Percentiles rank a stretch among this genome's conserved stretches.
These are phyloP conservation scores for Frieseomelitta varia DNA, from an alignment of 1,140 invertebrate genomes.

Conservation along the genomic window DNA sequence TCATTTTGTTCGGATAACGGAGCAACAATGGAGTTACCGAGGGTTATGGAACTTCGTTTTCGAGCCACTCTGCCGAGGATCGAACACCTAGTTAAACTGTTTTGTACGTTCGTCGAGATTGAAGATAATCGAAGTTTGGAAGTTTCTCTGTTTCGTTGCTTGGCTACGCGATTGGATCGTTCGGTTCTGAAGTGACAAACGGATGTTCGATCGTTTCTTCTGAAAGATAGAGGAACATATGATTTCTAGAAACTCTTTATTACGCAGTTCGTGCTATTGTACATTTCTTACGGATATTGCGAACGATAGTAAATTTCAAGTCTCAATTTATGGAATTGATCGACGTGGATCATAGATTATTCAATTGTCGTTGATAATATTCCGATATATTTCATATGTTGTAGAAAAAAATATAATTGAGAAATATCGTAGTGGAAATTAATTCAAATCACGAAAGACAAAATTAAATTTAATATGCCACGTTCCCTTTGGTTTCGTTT, in stretches of 20 bases:
- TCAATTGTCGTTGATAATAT: background rate
- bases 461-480: background rate
- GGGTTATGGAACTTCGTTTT: background rate
- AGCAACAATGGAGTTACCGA: background rate
- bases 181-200: background rate
- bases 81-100: background rate
- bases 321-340: background rate
- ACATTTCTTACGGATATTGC: too few species aligned
- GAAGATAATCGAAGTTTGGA: background rate
- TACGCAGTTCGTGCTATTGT: too few species aligned
- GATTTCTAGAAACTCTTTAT: too few species aligned
- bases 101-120: background rate
- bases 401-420: too few species aligned
- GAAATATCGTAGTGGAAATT: background rate
- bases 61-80: background rate
- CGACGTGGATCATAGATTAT: background rate
- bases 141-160: background rate
- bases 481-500: background rate
- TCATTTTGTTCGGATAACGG: constrained; percentile 24
- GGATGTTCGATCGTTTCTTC: background rate
- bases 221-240: background rate
- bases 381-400: too few species aligned
- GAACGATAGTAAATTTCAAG: background rate
- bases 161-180: background rate
- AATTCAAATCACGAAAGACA: background rate